These are phyloP conservation scores for Rhyzopertha dominica DNA, from an alignment of 1,140 invertebrate species.

Conservation along the genomic window DNA sequence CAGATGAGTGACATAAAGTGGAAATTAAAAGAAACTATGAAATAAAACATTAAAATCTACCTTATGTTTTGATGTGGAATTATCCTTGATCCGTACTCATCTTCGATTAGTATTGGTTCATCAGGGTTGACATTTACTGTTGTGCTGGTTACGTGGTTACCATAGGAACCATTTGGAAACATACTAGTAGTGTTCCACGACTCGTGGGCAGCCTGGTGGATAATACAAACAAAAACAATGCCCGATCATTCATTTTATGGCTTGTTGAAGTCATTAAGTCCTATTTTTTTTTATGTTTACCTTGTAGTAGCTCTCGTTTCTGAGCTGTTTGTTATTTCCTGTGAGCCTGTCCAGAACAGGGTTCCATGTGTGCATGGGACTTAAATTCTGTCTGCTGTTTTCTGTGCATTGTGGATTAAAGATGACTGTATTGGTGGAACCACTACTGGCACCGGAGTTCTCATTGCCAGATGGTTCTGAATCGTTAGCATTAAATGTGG, in stretches of 20 bases:
- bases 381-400: conserved; percentile 21
- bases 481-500: conserved; percentile 9
- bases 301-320: conserved; percentile 85
- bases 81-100: conserved; percentile 55
- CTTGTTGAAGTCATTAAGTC: no score
- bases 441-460: conserved; percentile 52
- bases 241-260: no score
- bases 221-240: no score
- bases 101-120: conserved; percentile 67
- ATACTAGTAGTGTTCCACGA: conserved; percentile 51
- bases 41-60: no score
- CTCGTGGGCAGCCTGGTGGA: conserved; percentile 52
- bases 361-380: conserved; percentile 53
- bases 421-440: conserved; percentile 59
- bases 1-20: no score
- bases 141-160: conserved; percentile 42
- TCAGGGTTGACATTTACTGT: conserved; percentile 51
- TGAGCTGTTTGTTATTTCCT: conserved; percentile 51
- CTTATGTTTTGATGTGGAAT: conserved; percentile 39
- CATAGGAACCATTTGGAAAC: conserved; percentile 39
- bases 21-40: no score
- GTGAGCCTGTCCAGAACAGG: conserved; percentile 82
- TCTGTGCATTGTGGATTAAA: conserved; percentile 49
- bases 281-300: conserved; percentile 47
- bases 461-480: conserved; percentile 31